phyloP scores from a whole-genome alignment of 2,888 invertebrate genomes.

The Himalopsyche tibetana region DNA sequence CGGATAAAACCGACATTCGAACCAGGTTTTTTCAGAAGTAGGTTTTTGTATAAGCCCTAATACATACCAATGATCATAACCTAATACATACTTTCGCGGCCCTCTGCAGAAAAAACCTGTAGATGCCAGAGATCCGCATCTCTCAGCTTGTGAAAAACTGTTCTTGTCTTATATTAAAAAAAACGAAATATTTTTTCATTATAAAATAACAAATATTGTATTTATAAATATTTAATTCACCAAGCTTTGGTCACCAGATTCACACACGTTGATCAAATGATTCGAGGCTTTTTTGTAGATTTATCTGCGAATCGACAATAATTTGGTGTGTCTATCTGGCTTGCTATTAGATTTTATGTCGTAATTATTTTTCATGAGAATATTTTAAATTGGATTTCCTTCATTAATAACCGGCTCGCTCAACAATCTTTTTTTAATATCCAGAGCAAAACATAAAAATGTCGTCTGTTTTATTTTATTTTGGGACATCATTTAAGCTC shows the following conservation, averaged over 20 bases:
- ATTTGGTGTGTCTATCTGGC: conserved; percentile 31
- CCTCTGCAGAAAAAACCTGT: too few relatives aligned
- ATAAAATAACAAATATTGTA: too few relatives aligned
- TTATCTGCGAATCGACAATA: conserved; percentile 39
- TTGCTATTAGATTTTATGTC: conserved; percentile 19
- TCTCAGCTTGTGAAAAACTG: too few relatives aligned
- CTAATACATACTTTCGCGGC: too few relatives aligned
- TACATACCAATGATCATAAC: too few relatives aligned
- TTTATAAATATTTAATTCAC: too few relatives aligned
- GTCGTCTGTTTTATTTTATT: not conserved
- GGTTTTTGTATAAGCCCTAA: too few relatives aligned
- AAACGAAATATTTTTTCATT: too few relatives aligned
- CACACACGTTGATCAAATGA: not conserved
- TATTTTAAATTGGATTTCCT: conserved; percentile 42
- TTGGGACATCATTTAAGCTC: not conserved
- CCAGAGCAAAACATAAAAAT: not conserved
- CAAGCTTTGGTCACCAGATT: not conserved
- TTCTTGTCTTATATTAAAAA: too few relatives aligned
- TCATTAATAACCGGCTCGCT: conserved; percentile 24
- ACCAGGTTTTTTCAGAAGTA: too few relatives aligned
- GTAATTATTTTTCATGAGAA: conserved; percentile 44
- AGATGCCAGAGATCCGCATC: too few relatives aligned
- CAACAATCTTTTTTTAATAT: conserved; percentile 8
- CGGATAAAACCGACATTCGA: too few relatives aligned
- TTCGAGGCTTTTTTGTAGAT: not conserved